Conservation (phyloP, 2,888 invertebrate genomes). For the Cinara cedri region DNA sequence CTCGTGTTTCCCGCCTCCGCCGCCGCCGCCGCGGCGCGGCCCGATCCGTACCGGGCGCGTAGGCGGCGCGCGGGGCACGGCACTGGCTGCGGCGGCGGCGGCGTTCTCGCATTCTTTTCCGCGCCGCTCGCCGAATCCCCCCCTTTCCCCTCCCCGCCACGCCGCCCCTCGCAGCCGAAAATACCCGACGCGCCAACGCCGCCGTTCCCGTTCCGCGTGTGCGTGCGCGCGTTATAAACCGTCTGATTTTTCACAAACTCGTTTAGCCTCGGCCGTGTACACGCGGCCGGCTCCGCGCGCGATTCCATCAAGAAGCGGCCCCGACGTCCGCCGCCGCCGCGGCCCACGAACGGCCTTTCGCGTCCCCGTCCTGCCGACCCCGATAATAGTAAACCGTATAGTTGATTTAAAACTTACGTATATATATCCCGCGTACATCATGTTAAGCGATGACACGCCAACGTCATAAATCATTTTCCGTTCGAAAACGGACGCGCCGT, state of each 20-base stretch:
- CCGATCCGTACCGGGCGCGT: too few species aligned
- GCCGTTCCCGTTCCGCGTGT: background rate
- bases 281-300: background rate
- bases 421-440: background rate
- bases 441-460: slow-evolving; percentile 38
- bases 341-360: background rate
- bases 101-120: slow-evolving; percentile 7
- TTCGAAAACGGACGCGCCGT: slow-evolving; percentile 16
- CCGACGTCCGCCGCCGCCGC: background rate
- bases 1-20: slow-evolving; percentile 9
- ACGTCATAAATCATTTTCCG: slow-evolving; percentile 47
- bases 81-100: too few species aligned
- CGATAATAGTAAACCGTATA: background rate
- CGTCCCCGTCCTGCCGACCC: background rate
- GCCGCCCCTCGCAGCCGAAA: background rate
- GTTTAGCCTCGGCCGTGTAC: background rate
- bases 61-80: too few species aligned
- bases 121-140: too few species aligned
- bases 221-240: background rate
- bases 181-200: background rate
- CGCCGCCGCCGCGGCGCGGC: background rate
- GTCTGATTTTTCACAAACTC: slow-evolving; percentile 34
- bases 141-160: background rate
- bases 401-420: slow-evolving; percentile 4
- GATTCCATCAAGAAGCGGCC: slow-evolving; percentile 2